phyloP scores from a whole-genome alignment of 2,113 vertebrate species.

The Rhabdornis inornatus region DNA sequence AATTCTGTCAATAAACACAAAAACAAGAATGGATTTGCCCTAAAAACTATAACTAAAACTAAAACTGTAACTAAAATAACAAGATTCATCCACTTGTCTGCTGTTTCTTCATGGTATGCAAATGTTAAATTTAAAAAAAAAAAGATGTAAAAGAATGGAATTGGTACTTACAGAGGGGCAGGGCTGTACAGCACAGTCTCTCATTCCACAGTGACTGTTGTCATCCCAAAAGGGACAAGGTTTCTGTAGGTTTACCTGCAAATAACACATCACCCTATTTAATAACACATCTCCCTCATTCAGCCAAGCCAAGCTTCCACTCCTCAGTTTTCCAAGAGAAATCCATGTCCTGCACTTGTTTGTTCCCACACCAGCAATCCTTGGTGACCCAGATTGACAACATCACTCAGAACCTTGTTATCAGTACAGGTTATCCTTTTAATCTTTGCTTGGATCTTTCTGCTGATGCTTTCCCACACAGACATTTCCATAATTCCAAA shows the following conservation, averaged over 20 bases:
- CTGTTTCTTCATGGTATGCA: not conserved
- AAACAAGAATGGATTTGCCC: not conserved
- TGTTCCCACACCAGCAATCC: not conserved
- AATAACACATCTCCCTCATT: not conserved
- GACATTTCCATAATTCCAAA: not conserved
- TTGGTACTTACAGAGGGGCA: constrained; percentile 83
- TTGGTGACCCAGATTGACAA: not conserved
- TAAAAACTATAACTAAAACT: too few species aligned
- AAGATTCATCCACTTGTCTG: not conserved
- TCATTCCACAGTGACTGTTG: constrained; percentile 82
- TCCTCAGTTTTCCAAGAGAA: not conserved
- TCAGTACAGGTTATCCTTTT: not conserved
- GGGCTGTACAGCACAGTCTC: constrained; percentile 86
- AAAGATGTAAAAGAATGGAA: not conserved
- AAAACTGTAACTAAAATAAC: rapidly evolving
- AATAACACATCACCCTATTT: not conserved
- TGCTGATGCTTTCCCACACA: not conserved
- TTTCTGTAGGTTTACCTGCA: constrained; percentile 89
- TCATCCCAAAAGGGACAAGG: constrained; percentile 91
- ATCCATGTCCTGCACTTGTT: not conserved
- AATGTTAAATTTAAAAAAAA: not conserved
- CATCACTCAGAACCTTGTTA: not conserved
- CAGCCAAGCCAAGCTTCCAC: not conserved
- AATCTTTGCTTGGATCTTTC: not conserved
- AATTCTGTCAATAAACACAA: not conserved